Base-by-base conservation (phyloP, 1,140 invertebrate genomes). In the Rhagoletis zephyria region DNA sequence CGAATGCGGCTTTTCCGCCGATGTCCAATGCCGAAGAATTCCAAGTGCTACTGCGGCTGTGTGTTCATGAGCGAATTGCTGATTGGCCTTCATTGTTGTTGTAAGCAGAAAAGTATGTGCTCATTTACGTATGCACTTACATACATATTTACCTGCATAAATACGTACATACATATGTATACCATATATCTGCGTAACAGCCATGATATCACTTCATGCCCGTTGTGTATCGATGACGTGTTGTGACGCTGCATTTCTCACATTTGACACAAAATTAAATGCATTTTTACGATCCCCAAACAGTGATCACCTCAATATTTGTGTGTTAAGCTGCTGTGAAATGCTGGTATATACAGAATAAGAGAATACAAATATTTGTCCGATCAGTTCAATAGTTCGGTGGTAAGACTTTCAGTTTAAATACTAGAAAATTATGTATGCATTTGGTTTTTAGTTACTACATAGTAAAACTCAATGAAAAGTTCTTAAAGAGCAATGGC, bases 211-310 rank as follows among this genome's bases (percentile, higher is more conserved):
- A 81, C 48, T 81, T 81, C 74, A 56, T 56, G n/a, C 45, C 48
- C 74, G 56, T 56, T 81, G 16, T 12, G 48, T 81, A 81, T 56
- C 74, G 74, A 81, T 81, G 48, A 51, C 16, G 16, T 10, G 2
- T 56, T 81, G 2, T 59, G 74, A 7, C 10, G 7, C 7, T 48
- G 45, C 74, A 81, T 56, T 56, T 81, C 45, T 81, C 74, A 81
- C 74, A 81, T 81, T 81, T 81, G 45, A 81, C 74, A 56, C 30
- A 81, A 45, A 81, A 81, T 81, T 81, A 56, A 81, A 81, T 14
- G 48, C 16, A 56, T 81, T 56, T 51, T 81, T 56, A 81, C 16
- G 51, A 81, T 81, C n/a, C 19, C 2, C n/a, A n/a, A 12, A 9
- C 48, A 56, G 14, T n/a, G 48, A 48, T 51, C 7, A 56, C n/a